Conservation (phyloP, 2,113 vertebrate genomes). For the Corvus moneduloides region DNA sequence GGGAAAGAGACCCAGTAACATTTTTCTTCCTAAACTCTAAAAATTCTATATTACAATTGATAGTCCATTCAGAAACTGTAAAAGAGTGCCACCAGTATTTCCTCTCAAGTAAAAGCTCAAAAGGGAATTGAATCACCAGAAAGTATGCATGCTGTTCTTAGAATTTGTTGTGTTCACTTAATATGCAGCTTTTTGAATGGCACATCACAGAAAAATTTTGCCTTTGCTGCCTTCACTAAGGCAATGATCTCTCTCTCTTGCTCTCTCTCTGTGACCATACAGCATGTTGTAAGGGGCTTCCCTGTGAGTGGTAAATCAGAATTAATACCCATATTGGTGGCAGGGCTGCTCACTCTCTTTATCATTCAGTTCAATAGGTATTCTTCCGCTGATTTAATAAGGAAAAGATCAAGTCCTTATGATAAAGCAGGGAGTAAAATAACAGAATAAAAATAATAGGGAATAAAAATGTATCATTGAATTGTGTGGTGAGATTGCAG, state of each 20-base stretch:
- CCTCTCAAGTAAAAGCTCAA: neutral
- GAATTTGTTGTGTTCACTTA: neutral
- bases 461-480: neutral
- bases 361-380: neutral
- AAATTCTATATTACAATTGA: neutral
- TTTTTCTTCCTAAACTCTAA: neutral
- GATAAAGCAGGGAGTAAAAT: neutral
- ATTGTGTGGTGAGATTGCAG: neutral
- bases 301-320: neutral
- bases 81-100: neutral
- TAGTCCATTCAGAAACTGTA: neutral
- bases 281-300: neutral
- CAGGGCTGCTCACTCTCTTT: neutral
- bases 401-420: neutral
- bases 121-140: neutral
- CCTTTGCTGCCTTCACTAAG: neutral
- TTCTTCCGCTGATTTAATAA: neutral
- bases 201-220: neutral
- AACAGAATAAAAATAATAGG: neutral
- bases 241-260: neutral
- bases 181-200: neutral
- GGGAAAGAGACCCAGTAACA: neutral
- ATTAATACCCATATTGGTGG: neutral
- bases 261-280: neutral
- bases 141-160: neutral